Evolutionary conservation across 2,888 invertebrate species (phyloP).

Genomic region (Blastobasis adustella): DNA sequence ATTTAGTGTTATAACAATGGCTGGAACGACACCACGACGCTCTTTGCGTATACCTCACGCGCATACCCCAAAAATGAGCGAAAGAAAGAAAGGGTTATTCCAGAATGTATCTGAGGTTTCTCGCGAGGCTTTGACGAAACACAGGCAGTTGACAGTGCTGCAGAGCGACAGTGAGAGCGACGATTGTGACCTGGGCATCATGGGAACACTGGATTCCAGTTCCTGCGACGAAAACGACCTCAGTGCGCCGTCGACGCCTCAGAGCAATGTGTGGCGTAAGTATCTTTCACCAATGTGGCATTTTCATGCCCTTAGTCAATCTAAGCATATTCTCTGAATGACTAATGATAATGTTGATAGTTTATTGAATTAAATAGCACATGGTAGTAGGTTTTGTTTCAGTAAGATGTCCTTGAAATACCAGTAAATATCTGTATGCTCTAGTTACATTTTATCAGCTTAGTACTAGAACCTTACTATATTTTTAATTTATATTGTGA

Average conservation of each 20-base stretch:
- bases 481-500: too few relatives aligned
- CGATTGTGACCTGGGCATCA: constrained; percentile 73
- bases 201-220: constrained; percentile 70
- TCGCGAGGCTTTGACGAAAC: constrained; percentile 55
- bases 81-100: constrained; percentile 79
- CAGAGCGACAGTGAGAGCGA: constrained; percentile 68
- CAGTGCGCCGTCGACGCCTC: constrained; percentile 50
- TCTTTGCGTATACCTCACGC: constrained; percentile 47
- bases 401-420: too few relatives aligned
- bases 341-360: too few relatives aligned
- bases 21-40: constrained; percentile 56
- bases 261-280: constrained; percentile 53
- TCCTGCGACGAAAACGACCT: constrained; percentile 61
- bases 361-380: too few relatives aligned
- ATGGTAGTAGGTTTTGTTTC: too few relatives aligned
- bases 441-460: too few relatives aligned
- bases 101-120: constrained; percentile 26
- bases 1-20: constrained; percentile 36
- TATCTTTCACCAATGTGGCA: constrained; percentile 11
- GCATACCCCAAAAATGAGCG: constrained; percentile 76
- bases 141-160: constrained; percentile 55
- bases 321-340: too few relatives aligned
- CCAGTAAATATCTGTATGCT: too few relatives aligned
- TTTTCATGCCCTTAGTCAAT: too few relatives aligned
- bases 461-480: too few relatives aligned